phyloP scores from a whole-genome alignment of 2,113 vertebrate species.

The Turdus rufiventris region DNA sequence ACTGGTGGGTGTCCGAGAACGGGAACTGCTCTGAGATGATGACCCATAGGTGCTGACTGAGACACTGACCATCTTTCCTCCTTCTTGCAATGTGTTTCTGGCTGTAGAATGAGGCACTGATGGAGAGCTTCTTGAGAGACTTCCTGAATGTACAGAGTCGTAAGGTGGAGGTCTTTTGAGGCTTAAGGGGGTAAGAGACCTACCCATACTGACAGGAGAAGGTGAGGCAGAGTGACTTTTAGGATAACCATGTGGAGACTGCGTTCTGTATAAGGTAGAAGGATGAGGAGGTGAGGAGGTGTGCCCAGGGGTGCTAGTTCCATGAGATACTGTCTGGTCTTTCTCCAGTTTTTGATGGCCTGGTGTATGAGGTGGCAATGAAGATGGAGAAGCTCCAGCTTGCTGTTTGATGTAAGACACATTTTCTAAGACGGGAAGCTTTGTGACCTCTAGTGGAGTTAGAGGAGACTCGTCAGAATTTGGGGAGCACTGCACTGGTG shows the following conservation, averaged over 20 bases:
- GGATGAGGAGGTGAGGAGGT: slow-evolving; percentile 89
- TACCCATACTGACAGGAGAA: slow-evolving; percentile 90
- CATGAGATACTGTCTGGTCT: slow-evolving; percentile 79
- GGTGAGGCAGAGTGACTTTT: slow-evolving; percentile 93
- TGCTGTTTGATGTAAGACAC: slow-evolving; percentile 82
- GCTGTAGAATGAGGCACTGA: slow-evolving; percentile 83
- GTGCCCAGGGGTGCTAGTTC: slow-evolving; percentile 79
- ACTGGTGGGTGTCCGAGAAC: slow-evolving; percentile 90
- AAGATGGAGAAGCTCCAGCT: slow-evolving; percentile 75
- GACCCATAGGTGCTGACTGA: slow-evolving; percentile 79
- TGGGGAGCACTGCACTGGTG: slow-evolving; percentile 90
- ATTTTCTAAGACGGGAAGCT: slow-evolving; percentile 87
- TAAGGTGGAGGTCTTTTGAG: slow-evolving; percentile 94
- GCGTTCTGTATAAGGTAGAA: slow-evolving; percentile 86
- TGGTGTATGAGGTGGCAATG: slow-evolving; percentile 80
- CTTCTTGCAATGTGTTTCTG: slow-evolving; percentile 85
- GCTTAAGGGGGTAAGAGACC: slow-evolving; percentile 88
- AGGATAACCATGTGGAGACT: slow-evolving; percentile 86
- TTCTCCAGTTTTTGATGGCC: slow-evolving; percentile 82
- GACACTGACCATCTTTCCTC: slow-evolving; percentile 81
- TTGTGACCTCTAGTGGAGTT: slow-evolving; percentile 90
- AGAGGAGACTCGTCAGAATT: slow-evolving; percentile 96
- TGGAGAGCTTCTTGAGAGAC: slow-evolving; percentile 87
- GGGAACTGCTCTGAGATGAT: slow-evolving; percentile 81
- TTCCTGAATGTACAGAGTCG: slow-evolving; percentile 85